Evolutionary conservation across 2,113 vertebrate species (phyloP).

Genomic region (Prolemur simus): DNA sequence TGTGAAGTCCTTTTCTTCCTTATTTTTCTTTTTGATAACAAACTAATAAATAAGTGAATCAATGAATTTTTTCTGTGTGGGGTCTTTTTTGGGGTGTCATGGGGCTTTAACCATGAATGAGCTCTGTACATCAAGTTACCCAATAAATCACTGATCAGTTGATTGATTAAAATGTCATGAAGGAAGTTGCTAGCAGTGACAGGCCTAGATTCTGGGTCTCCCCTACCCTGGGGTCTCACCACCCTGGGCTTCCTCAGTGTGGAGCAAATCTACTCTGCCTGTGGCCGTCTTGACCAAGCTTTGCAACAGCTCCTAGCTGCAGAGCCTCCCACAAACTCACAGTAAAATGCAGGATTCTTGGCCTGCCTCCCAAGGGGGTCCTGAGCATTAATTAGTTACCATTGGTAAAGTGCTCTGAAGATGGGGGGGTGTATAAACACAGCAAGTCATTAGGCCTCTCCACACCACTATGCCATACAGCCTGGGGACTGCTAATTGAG

Average conservation of each 20-base stretch:
- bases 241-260: background rate
- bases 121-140: background rate
- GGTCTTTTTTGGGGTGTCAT: background rate
- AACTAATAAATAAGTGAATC: background rate
- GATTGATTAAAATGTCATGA: background rate
- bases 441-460: constrained; percentile 59
- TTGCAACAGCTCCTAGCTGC: background rate
- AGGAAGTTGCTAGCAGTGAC: background rate
- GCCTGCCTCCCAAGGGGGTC: constrained; percentile 53
- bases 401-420: constrained; percentile 67
- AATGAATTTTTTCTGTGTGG: background rate
- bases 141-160: background rate
- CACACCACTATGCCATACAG: constrained; percentile 38
- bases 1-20: background rate
- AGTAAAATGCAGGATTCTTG: background rate
- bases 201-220: background rate
- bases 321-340: background rate
- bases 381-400: constrained; percentile 72
- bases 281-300: background rate
- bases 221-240: background rate
- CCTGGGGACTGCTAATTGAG: constrained; percentile 71
- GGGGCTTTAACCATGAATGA: background rate
- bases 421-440: constrained; percentile 54
- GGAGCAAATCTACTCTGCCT: constrained; percentile 1
- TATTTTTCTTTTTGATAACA: background rate